Evolutionary conservation across 2,888 invertebrate species (phyloP), one percentile per base, ranked within the genome.

Genomic region (Rhodophaea formosa): DNA sequence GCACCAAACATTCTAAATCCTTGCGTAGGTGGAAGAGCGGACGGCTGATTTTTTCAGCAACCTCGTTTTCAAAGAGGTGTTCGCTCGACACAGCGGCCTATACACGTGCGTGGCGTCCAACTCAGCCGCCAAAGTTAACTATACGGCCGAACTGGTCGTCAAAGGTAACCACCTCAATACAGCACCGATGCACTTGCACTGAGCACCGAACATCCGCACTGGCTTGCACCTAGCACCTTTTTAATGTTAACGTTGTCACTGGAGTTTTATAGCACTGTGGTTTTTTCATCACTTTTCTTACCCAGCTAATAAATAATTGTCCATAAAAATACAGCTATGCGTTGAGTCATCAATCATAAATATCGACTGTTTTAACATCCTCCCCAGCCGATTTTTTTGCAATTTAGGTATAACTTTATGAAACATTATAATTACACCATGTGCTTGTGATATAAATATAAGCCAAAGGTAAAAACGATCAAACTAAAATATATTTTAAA

Each of bases 81-180:
- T 93, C 63, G 93, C 95, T 59, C 92, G 91, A 62, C 95, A 95
- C 86, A 94, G 94, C 81, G 95, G 95, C 53, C 92, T 92, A 71
- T 95, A 95, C 84, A 95, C 95, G 66, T 95, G 95, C 84, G 93
- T 94, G 74, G 95, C 95, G 55, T 93, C 94, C 71, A 95, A 95
- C 89, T 92, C 93, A 59, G 95, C 95, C 60, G 94, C 95, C 70
- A 94, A 93, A 83, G 94, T 94, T 77, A 94, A 94, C 87, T 94
- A 93, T 82, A 95, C 95, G 58, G 94, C 95, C 60, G 94, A 94
- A 72, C 88, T 95, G 74, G 94, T 94, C 88, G 95, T 95, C 65
- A 94, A 94, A 92, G 95, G 95, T 95, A 93, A 82, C 39, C 39
- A 55, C 43, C 15, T 15, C 39, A 49, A 35, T 61, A 53, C 52